Conservation (phyloP, 2,888 invertebrate species). For the Ferdinandea cuprea region DNA sequence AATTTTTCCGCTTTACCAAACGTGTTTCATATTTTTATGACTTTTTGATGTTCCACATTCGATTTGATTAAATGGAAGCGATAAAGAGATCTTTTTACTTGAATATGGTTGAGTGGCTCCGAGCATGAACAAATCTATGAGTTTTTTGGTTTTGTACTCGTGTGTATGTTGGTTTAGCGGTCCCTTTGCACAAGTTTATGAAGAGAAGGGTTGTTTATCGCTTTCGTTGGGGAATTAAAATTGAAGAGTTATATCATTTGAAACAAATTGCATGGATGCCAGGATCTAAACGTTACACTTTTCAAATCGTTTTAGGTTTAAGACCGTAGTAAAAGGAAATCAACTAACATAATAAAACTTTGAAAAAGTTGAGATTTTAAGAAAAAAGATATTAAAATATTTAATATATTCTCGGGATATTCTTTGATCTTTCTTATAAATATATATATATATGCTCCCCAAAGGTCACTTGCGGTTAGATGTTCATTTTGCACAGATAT, state of each 20-base stretch:
- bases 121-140: slow-evolving; percentile 37
- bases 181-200: slow-evolving; percentile 29
- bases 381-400: too few relatives aligned
- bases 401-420: too few relatives aligned
- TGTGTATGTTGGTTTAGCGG: slow-evolving; percentile 37
- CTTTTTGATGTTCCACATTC: slow-evolving; percentile 75
- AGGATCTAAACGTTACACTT: slow-evolving; percentile 27
- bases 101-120: slow-evolving; percentile 52
- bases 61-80: slow-evolving; percentile 74
- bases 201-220: slow-evolving; percentile 46
- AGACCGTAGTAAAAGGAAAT: background rate
- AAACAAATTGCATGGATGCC: slow-evolving; percentile 26
- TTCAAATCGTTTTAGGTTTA: background rate
- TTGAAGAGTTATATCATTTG: slow-evolving; percentile 36
- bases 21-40: slow-evolving; percentile 74
- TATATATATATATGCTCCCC: too few relatives aligned
- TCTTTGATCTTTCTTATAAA: too few relatives aligned
- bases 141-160: slow-evolving; percentile 19
- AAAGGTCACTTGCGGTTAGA: too few relatives aligned
- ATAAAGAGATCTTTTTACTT: slow-evolving; percentile 65
- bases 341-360: background rate
- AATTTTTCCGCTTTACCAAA: slow-evolving; percentile 74
- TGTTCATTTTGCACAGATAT: too few relatives aligned
- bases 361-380: background rate
- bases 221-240: slow-evolving; percentile 37